Evolutionary conservation across 2,113 vertebrate species (phyloP).

Genomic region (Echinops telfairi): DNA sequence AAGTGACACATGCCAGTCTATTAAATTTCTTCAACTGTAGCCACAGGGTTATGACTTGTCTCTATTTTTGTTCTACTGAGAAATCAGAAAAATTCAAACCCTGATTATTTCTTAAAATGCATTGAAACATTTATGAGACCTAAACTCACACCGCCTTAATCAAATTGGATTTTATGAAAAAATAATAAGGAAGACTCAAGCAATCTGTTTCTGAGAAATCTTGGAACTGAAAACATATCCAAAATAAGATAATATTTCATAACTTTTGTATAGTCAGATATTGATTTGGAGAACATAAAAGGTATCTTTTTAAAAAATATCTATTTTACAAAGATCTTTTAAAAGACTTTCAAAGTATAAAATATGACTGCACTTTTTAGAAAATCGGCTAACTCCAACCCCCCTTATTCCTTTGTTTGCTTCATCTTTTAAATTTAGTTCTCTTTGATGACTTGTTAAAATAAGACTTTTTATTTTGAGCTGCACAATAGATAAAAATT

Average conservation of each 20-base stretch:
- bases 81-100: slow-evolving; percentile 77
- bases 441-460: not conserved
- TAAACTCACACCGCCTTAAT: slow-evolving; percentile 79
- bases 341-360: slow-evolving; percentile 10
- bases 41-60: slow-evolving; percentile 76
- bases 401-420: not conserved
- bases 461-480: not conserved
- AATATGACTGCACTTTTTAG: slow-evolving; percentile 23
- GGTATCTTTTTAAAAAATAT: not conserved
- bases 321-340: slow-evolving; percentile 39
- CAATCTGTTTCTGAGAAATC: slow-evolving; percentile 45
- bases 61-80: slow-evolving; percentile 81
- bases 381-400: slow-evolving; percentile 18
- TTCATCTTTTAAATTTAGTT: slow-evolving; percentile 53
- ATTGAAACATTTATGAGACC: slow-evolving; percentile 67
- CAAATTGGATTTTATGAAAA: slow-evolving; percentile 75
- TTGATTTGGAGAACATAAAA: slow-evolving; percentile 60
- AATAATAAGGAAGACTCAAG: slow-evolving; percentile 59
- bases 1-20: slow-evolving; percentile 10
- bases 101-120: slow-evolving; percentile 79
- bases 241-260: slow-evolving; percentile 58
- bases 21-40: slow-evolving; percentile 78
- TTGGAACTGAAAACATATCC: slow-evolving; percentile 46
- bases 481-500: slow-evolving; percentile 43
- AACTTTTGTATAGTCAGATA: slow-evolving; percentile 50